phyloP scores from a whole-genome alignment of 2,797 vertebrate genomes.

The Ctenosaura bakeri region DNA sequence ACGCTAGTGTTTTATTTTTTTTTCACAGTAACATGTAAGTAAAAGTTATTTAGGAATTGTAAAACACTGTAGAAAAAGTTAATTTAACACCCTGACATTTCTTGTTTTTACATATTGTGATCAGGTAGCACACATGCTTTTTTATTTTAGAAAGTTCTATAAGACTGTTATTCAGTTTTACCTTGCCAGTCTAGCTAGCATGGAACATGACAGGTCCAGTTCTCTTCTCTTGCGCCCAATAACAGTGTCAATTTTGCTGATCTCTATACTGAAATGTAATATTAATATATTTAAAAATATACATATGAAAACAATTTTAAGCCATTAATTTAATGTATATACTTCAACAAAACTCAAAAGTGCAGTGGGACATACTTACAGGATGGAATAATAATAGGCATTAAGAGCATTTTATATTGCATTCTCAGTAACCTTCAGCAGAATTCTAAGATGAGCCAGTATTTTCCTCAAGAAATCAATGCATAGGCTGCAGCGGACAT shows the following conservation, averaged over 20 bases:
- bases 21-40: neutral
- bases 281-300: slow-evolving; percentile 43
- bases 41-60: neutral
- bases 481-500: neutral
- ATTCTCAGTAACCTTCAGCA: neutral
- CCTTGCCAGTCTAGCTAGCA: slow-evolving; percentile 84
- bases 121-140: neutral
- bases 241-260: slow-evolving; percentile 80
- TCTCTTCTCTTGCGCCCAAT: slow-evolving; percentile 84
- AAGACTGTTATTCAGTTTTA: slow-evolving; percentile 67
- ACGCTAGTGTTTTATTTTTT: neutral
- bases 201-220: slow-evolving; percentile 84
- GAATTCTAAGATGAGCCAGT: neutral
- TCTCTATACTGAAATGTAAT: slow-evolving; percentile 85
- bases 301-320: slow-evolving; percentile 25
- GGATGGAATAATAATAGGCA: neutral
- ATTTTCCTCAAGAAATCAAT: neutral
- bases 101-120: neutral
- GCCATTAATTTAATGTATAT: neutral
- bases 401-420: slow-evolving; percentile 10
- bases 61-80: neutral
- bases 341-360: neutral
- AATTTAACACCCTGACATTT: neutral
- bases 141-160: neutral
- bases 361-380: neutral